Conservation (phyloP, 2,888 invertebrate species). For the Clistopyga incitator region DNA sequence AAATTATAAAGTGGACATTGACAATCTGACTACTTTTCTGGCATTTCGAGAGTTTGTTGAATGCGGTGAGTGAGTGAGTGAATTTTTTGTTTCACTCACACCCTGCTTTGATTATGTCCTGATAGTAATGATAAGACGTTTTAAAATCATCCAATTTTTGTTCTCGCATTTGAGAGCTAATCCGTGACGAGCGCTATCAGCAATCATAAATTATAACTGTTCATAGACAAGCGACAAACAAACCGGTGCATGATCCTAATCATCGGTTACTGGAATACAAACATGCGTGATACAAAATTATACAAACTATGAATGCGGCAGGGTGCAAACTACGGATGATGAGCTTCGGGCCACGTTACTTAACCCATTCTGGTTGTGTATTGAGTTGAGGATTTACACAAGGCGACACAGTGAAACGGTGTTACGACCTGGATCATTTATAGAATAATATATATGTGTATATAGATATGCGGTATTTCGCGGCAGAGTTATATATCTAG, state of each 20-base stretch:
- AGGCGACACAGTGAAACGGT: slow-evolving; percentile 3
- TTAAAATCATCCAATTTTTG: not conserved
- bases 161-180: not conserved
- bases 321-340: slow-evolving; percentile 35
- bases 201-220: not conserved
- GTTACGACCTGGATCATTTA: slow-evolving; percentile 22
- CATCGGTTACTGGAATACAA: not conserved
- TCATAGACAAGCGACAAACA: not conserved
- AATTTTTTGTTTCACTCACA: too few relatives aligned
- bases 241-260: not conserved
- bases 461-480: slow-evolving; percentile 52
- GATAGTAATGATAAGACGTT: too few relatives aligned
- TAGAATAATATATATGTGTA: slow-evolving; percentile 19
- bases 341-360: not conserved
- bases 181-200: not conserved
- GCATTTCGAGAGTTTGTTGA: too few relatives aligned
- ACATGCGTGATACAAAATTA: slow-evolving; percentile 9
- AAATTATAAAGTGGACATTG: too few relatives aligned
- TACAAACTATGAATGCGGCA: not conserved
- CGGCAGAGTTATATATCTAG: slow-evolving; percentile 50
- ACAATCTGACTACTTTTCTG: too few relatives aligned
- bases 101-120: too few relatives aligned
- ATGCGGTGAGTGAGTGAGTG: too few relatives aligned
- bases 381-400: slow-evolving; percentile 45
- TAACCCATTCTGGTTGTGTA: slow-evolving; percentile 27